Percentiles rank a stretch among this genome's conserved stretches.
phyloP scores from a whole-genome alignment of 2,888 invertebrate species.

The Itoplectis maculator region DNA sequence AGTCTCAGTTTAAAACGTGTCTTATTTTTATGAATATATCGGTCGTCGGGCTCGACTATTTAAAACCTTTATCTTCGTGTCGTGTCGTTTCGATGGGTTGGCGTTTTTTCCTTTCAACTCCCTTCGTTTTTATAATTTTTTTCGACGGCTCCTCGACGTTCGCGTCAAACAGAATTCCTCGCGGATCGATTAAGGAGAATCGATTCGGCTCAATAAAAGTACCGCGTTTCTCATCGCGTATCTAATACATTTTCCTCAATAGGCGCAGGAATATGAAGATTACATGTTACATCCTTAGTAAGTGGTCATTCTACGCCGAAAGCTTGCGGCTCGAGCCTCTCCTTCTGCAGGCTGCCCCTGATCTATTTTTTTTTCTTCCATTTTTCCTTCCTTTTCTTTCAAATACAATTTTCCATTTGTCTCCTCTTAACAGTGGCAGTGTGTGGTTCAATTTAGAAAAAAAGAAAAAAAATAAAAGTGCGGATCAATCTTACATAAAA shows the following conservation, averaged over 20 bases:
- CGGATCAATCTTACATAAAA: constrained; percentile 70
- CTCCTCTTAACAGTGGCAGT: constrained; percentile 75
- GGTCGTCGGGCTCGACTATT: constrained; percentile 32
- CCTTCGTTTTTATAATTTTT: constrained; percentile 9
- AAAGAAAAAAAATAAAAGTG: constrained; percentile 64
- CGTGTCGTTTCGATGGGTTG: constrained; percentile 31
- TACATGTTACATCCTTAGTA: constrained; percentile 74
- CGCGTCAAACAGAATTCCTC: neutral
- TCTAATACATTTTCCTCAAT: constrained; percentile 61
- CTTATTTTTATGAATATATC: constrained; percentile 13
- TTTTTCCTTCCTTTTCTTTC: constrained; percentile 10
- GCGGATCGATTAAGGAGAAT: neutral
- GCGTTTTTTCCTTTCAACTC: constrained; percentile 21
- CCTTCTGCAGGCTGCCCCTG: constrained; percentile 61
- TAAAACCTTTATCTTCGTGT: constrained; percentile 35
- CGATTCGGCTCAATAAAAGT: constrained; percentile 39
- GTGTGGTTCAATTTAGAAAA: constrained; percentile 73
- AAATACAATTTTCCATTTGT: constrained; percentile 7
- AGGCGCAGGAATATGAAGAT: constrained; percentile 74
- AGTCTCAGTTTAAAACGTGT: constrained; percentile 44
- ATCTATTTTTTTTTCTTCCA: constrained; percentile 12
- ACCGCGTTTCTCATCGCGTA: constrained; percentile 32
- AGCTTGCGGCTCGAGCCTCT: constrained; percentile 77
- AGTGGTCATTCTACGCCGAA: constrained; percentile 81
- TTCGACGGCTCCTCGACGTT: constrained; percentile 11